Conservation (phyloP, 2,888 invertebrate genomes). For the Euzetes globulus region DNA sequence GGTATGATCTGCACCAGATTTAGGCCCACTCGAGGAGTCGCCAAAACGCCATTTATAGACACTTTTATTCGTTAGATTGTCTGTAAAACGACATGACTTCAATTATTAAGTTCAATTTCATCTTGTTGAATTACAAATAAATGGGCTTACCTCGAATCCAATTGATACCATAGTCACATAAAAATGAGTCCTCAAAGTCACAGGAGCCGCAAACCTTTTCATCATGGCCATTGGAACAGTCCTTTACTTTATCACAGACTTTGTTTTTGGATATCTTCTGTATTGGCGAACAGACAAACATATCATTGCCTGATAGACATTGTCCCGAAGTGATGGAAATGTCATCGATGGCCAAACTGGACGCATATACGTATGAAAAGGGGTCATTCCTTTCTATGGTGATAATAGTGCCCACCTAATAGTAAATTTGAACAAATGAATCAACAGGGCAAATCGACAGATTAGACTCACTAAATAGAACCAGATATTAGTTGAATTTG, state of each 20-base stretch:
- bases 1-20: neutral
- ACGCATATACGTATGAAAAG: no score
- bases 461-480: conserved; percentile 7
- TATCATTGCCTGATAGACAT: neutral
- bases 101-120: no score
- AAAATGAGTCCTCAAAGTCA: neutral
- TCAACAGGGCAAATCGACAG: neutral
- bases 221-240: neutral
- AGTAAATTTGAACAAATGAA: no score
- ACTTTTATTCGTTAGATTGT: neutral
- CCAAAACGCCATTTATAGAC: neutral
- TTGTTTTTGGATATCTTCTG: neutral
- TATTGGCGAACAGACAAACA: neutral
- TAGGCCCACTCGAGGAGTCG: neutral
- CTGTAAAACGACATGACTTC: neutral
- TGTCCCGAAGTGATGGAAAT: neutral
- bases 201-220: conserved; percentile 26
- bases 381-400: neutral
- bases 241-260: neutral
- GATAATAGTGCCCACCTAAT: neutral
- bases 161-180: conserved; percentile 6
- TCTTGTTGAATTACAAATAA: no score
- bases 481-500: neutral
- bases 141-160: neutral
- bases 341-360: conserved; percentile 7